Evolutionary conservation across 2,888 invertebrate genomes (phyloP).

Genomic region (Selenia dentaria): DNA sequence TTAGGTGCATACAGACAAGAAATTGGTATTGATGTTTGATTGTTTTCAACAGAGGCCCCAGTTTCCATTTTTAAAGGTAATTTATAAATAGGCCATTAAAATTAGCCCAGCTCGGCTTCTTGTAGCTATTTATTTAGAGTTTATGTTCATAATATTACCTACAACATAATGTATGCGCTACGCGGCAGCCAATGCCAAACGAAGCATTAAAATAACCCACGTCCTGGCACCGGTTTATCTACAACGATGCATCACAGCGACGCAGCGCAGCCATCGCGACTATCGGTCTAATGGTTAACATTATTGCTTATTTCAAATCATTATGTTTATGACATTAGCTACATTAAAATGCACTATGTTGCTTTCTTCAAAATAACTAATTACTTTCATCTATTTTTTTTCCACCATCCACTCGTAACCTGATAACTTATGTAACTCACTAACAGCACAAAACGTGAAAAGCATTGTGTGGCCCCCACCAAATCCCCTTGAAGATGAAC

Average conservation of each 20-base stretch:
- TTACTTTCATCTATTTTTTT: conserved; percentile 70
- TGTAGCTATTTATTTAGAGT: conserved; percentile 59
- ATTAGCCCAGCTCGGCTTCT: conserved; percentile 63
- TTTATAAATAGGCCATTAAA: conserved; percentile 60
- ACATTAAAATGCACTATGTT: conserved; percentile 39
- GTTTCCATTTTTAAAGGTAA: conserved; percentile 83
- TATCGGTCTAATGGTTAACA: conserved; percentile 49
- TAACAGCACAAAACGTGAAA: conserved; percentile 79
- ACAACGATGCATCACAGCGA: conserved; percentile 50
- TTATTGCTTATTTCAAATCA: conserved; percentile 52
- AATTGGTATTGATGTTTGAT: conserved; percentile 50
- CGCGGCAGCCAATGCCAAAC: conserved; percentile 59
- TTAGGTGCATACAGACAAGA: conserved; percentile 1
- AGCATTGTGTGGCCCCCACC: conserved; percentile 82
- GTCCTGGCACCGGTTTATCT: conserved; percentile 58
- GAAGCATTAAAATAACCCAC: conserved; percentile 60
- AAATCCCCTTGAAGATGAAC: conserved; percentile 74
- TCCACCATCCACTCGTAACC: conserved; percentile 54
- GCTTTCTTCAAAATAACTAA: conserved; percentile 65
- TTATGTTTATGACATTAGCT: conserved; percentile 38
- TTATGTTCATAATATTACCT: conserved; percentile 45
- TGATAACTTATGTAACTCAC: conserved; percentile 41
- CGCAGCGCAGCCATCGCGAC: conserved; percentile 38
- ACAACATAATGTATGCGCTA: conserved; percentile 63
- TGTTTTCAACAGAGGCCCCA: conserved; percentile 80